phyloP scores from a whole-genome alignment of 2,113 vertebrate genomes.

The Tylochromis polylepis region DNA sequence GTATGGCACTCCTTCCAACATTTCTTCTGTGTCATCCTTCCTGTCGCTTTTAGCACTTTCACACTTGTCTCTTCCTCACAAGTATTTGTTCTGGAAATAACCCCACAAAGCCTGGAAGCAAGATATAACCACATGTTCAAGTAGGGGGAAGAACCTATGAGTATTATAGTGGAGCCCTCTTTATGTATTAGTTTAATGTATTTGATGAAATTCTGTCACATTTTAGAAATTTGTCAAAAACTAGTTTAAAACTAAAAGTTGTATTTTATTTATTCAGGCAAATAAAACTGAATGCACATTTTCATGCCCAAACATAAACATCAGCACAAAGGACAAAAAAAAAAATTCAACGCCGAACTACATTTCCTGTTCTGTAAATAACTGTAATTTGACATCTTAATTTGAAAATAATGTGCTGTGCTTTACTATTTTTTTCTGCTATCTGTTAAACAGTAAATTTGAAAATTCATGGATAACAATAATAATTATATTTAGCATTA shows the following conservation, averaged over 20 bases:
- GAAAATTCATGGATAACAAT: fast-evolving
- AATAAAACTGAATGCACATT: not conserved
- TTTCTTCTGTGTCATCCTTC: not conserved
- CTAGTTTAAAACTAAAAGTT: not conserved
- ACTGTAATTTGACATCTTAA: not conserved
- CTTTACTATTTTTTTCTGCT: not conserved
- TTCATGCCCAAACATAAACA: not conserved
- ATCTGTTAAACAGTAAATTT: not conserved
- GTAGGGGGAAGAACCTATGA: not conserved
- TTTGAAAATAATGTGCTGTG: not conserved
- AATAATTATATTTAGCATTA: not conserved
- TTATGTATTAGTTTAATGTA: not conserved
- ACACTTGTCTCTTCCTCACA: slow-evolving; percentile 29
- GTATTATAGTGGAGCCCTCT: not conserved
- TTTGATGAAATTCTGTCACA: not conserved
- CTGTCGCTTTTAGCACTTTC: slow-evolving; percentile 19
- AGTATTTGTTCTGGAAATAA: not conserved
- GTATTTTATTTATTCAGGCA: not conserved
- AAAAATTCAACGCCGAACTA: fast-evolving
- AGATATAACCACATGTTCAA: not conserved
- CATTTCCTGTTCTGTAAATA: not conserved
- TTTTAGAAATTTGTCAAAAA: not conserved
- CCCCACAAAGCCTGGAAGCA: not conserved
- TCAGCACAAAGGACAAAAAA: not conserved
- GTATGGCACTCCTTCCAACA: slow-evolving; percentile 30